Base-by-base conservation (phyloP, 2,797 vertebrate genomes). In the Zenarchopterus dispar region DNA sequence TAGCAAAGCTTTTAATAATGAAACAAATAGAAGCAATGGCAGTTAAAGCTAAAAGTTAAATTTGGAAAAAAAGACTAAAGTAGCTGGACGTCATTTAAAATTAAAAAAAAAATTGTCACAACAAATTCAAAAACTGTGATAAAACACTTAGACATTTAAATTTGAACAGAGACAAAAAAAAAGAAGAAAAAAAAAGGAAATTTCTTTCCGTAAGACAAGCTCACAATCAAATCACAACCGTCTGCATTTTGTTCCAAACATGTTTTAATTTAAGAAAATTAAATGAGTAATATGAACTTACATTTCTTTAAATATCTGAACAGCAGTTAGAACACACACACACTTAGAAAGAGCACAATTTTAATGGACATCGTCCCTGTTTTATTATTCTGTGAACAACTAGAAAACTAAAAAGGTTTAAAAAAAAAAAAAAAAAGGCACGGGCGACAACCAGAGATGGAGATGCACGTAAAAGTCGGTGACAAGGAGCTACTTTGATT, bases 291-390 rank as follows among this genome's bases (percentile, higher is more conserved):
- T 39, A 93, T 92, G 89, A 95, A 94, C 89, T 93, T 93, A 94
- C 92, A 94, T 92, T 93, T 94, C 91, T 88, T 84, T 93, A 90
- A 92, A 93, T 92, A 92, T 92, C 92, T 91, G 91, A 95, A 95
- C 93, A 94, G 93, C 94, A 94, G 93, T 93, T 93, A 87, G 91
- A 93, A 93, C 65, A 93, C 60, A 93, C 87, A 91, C 36, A 39
- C 6, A 51, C 86, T 90, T 88, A 82, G 81, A 84, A 81, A 85
- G 85, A 78, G 45, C 5, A 89, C 78, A 87, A 56, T 82, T 82
- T 75, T 70, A 44, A 75, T 60, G 84, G 67, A 80, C 58, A 76
- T 67, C 53, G 54, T 77, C 36, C 11, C 11, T 10, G 4, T 36
- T 62, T 72, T 66, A 26, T 65, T 44, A 53, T 66, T 28, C 52